Base-by-base conservation (phyloP, 2,888 invertebrate genomes). In the Amiota communis region DNA sequence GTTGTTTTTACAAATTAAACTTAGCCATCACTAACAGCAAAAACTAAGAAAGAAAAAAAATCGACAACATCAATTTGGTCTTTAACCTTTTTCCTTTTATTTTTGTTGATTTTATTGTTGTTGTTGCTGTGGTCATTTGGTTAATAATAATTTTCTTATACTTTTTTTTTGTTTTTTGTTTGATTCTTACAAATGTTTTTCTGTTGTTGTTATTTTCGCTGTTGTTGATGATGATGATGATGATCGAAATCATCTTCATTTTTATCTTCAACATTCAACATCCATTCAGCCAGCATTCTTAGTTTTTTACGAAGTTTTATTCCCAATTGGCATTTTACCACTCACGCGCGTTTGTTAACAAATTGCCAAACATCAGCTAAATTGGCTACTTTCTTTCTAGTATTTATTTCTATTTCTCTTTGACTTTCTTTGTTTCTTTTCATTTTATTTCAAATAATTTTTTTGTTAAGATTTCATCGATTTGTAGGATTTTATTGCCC, bases 341-440 rank as follows among this genome's bases (percentile, higher is more conserved):
- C 67, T 68, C 67, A 68, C 67, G 67, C 67, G 67, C 67, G 3
- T 36, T 36, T 68, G 23, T 68, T 63, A 47, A 73, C 61, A 73
- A 73, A 71, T 73, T 73, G 75, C 69, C 70, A 68, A 67, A 20
- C 72, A 70, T 70, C 57, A n/a, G 57, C 51, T 23, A 76, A 71
- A 72, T 76, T 74, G 70, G 71, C 76, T 75, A 83, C 82, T 86
- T 81, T 83, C 83, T 83, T 79, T 78, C 71, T 47, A 17, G 57
- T 63, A 3, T n/a, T 63, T 63, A 3, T n/a, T 63, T 63, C n/a
- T 10, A 63, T 63, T 63, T 63, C 46, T 12, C 6, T 53, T 12
- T 2, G 53, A 53, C n/a, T 53, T 63, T 23, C 15, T 13, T 65
- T 65, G 2, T 64, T 65, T 9, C 10, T 65, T 11, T 65, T 48